These are phyloP conservation scores for Phoenicopterus ruber DNA, from an alignment of 2,113 vertebrate species.

Conservation along the genomic window DNA sequence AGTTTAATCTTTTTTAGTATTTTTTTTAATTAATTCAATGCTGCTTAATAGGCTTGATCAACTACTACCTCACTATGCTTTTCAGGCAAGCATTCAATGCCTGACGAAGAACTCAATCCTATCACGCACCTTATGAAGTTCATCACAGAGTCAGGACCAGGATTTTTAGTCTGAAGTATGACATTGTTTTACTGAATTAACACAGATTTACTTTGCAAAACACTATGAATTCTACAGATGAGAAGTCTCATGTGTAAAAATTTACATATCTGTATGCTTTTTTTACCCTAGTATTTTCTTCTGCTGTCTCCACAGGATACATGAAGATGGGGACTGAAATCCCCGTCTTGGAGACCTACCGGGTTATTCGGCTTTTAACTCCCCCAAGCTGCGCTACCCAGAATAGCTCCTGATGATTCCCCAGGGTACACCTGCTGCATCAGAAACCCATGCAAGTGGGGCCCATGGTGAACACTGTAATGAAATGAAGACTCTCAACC, in stretches of 20 bases:
- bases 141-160: neutral
- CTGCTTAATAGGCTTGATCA: neutral
- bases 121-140: neutral
- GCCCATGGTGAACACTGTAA: neutral
- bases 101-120: neutral
- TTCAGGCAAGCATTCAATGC: neutral
- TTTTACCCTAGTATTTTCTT: neutral
- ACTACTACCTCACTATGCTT: neutral
- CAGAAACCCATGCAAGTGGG: neutral
- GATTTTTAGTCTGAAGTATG: neutral
- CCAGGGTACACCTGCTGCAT: neutral
- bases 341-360: neutral
- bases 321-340: neutral
- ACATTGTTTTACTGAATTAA: neutral
- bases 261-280: neutral
- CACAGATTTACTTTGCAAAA: neutral
- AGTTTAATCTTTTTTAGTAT: neutral
- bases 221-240: neutral
- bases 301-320: neutral
- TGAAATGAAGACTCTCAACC: neutral
- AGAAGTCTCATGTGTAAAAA: neutral
- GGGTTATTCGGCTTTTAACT: neutral
- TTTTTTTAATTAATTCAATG: neutral
- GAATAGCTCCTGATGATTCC: neutral
- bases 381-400: neutral